A percentile compares a stretch with the other conserved stretches of the same genome.
Conservation (phyloP, 2,113 vertebrate species). For the Lethenteron camtschaticum region DNA sequence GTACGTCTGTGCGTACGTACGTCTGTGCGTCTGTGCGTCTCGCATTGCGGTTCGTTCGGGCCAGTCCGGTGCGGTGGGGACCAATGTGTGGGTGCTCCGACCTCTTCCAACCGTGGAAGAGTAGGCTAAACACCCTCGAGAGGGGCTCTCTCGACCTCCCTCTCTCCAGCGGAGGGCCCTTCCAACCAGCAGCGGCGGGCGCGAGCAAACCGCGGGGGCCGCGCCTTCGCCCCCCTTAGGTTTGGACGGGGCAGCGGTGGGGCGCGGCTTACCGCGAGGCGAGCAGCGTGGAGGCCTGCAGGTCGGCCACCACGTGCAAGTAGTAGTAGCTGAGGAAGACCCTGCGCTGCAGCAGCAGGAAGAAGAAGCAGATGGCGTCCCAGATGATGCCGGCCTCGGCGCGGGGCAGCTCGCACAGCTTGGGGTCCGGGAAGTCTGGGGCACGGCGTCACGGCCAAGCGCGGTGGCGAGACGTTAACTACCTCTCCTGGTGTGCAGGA, state of each 20-base stretch:
- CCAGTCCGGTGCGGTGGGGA: too few relatives aligned
- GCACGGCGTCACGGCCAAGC: not conserved
- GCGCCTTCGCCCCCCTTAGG: not conserved
- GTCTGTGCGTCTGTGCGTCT: too few relatives aligned
- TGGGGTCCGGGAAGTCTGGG: conserved; percentile 12
- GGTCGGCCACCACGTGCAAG: conserved; percentile 34
- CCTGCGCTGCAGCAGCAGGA: conserved; percentile 28
- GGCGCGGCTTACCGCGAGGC: conserved; percentile 23
- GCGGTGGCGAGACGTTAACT: not conserved
- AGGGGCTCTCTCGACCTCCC: too few relatives aligned
- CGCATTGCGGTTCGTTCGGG: too few relatives aligned
- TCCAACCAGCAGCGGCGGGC: not conserved
- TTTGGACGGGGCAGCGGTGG: not conserved
- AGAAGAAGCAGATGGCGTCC: conserved; percentile 94
- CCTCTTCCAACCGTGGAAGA: too few relatives aligned
- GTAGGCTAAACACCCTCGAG: too few relatives aligned
- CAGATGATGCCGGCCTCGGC: conserved; percentile 91
- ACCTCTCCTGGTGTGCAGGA: not conserved
- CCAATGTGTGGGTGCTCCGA: too few relatives aligned
- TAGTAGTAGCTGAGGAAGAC: conserved; percentile 77
- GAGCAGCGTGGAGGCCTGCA: conserved; percentile 27
- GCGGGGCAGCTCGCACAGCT: conserved; percentile 35
- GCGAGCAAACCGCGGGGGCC: not conserved
- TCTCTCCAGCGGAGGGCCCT: too few relatives aligned
- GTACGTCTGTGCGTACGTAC: too few relatives aligned